Base-by-base conservation (phyloP, 2,888 invertebrate species). In the Apodemia duryi region DNA sequence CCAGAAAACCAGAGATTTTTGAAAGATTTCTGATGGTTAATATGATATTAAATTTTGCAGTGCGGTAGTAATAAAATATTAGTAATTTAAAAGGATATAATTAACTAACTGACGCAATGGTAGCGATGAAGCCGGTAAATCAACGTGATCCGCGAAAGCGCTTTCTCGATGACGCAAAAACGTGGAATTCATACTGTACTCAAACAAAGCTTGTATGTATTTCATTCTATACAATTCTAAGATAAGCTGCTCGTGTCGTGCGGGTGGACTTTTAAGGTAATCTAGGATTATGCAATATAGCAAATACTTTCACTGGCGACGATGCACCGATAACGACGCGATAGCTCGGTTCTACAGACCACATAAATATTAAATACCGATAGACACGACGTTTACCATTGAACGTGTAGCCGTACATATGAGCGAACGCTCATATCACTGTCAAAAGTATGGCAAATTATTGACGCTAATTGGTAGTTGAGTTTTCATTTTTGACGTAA, bases 81-180 rank as follows among this genome's bases (percentile, higher is more conserved):
- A 54, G 54, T 54, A 9, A 54, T 54, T 54, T 54, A 10, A 54
- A 29, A 54, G 11, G 11, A 28, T 46, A 3, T 46, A 49, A 66
- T 60, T 64, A 64, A 54, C 65, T 67, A 68, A 68, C 63, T 68
- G 70, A 69, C 67, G 69, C 70, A 71, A 70, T 65, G 38, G 49
- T 61, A 52, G 61, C 65, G 51, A 52, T 49, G n/a, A 49, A 49
- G 46, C 35, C 62, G 62, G 63, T 66, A 67, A 67, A 35, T 67
- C 63, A 69, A 65, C 64, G 60, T 66, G 66, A 67, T 70, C 67
- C 68, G 73, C 69, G 74, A 74, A 73, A 74, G 73, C 73, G 74
- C 73, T 74, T 75, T 75, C 75, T 71, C 70, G 62, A 51, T 71
- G 72, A 71, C 68, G 71, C 71, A 73, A 75, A 74, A 72, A 73